Evolutionary conservation across 2,888 invertebrate genomes (phyloP).

Genomic region (Argyresthia albistria): DNA sequence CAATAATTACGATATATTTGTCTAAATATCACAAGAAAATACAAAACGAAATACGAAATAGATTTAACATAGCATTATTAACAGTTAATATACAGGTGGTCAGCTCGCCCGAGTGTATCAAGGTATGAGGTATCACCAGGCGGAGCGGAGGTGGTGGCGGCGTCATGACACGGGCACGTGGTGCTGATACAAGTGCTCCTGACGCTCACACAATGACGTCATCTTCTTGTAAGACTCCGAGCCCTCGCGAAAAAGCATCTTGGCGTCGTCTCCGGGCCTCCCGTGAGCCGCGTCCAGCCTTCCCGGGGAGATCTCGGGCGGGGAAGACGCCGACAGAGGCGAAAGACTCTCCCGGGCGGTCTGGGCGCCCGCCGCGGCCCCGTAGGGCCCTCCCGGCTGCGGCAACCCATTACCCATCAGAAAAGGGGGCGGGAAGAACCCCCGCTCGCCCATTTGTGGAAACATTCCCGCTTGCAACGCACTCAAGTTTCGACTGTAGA

Average conservation of each 20-base stretch:
- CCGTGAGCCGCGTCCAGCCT: slow-evolving; percentile 57
- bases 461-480: slow-evolving; percentile 57
- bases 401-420: slow-evolving; percentile 51
- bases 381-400: slow-evolving; percentile 50
- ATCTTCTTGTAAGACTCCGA: slow-evolving; percentile 66
- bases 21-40: slow-evolving; percentile 73
- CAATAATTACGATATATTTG: slow-evolving; percentile 64
- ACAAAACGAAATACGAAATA: slow-evolving; percentile 70
- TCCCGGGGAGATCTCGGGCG: slow-evolving; percentile 61
- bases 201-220: slow-evolving; percentile 67
- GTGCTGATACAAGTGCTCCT: slow-evolving; percentile 68
- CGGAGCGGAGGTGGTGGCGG: slow-evolving; percentile 41
- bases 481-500: slow-evolving; percentile 57
- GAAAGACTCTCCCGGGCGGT: slow-evolving; percentile 58
- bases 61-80: slow-evolving; percentile 69
- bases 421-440: slow-evolving; percentile 57
- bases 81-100: slow-evolving; percentile 63
- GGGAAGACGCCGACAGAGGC: slow-evolving; percentile 60
- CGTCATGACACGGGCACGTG: slow-evolving; percentile 71
- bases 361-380: slow-evolving; percentile 51
- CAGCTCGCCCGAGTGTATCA: slow-evolving; percentile 32
- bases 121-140: slow-evolving; percentile 53
- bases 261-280: slow-evolving; percentile 53
- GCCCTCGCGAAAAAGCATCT: slow-evolving; percentile 69
- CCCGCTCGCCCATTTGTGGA: slow-evolving; percentile 53